Conservation (phyloP, 1,140 invertebrate species). For the Calycopis cecrops region DNA sequence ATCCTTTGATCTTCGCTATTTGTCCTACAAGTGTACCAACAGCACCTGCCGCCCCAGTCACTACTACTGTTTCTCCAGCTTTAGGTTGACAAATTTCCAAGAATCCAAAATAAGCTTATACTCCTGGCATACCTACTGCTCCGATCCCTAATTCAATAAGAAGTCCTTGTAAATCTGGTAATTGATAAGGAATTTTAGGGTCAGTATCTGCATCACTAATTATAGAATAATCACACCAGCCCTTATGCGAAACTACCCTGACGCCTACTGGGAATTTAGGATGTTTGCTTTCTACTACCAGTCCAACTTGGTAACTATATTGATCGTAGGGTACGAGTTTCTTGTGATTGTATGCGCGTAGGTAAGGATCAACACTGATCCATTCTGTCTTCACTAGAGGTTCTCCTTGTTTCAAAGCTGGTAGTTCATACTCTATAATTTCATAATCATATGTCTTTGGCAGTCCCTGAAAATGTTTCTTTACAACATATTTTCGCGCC, state of each 20-base stretch:
- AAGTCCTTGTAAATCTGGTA: slow-evolving; percentile 45
- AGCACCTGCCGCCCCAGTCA: slow-evolving; percentile 81
- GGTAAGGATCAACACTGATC: slow-evolving; percentile 75
- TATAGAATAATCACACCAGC: slow-evolving; percentile 76
- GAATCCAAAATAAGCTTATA: slow-evolving; percentile 85
- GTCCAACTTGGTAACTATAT: slow-evolving; percentile 56
- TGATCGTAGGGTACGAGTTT: slow-evolving; percentile 49
- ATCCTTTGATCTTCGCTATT: slow-evolving; percentile 82
- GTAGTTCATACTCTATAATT: slow-evolving; percentile 61
- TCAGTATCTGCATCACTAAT: slow-evolving; percentile 22
- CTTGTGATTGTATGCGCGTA: slow-evolving; percentile 41
- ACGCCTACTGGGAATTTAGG: slow-evolving; percentile 75
- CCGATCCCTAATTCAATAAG: slow-evolving; percentile 43
- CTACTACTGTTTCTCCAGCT: slow-evolving; percentile 81
- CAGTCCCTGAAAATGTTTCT: slow-evolving; percentile 53
- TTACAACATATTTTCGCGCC: slow-evolving; percentile 57
- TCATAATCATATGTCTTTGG: slow-evolving; percentile 64
- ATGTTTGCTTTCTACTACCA: slow-evolving; percentile 43
- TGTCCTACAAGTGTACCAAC: slow-evolving; percentile 84
- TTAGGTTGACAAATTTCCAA: slow-evolving; percentile 82
- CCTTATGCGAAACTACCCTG: slow-evolving; percentile 73
- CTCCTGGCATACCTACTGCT: slow-evolving; percentile 60
- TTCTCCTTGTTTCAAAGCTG: slow-evolving; percentile 53
- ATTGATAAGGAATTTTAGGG: background rate
- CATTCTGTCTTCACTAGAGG: slow-evolving; percentile 69